Evolutionary conservation across 1,140 invertebrate species (phyloP).

Genomic region (Trichomalopsis sarcophagae): DNA sequence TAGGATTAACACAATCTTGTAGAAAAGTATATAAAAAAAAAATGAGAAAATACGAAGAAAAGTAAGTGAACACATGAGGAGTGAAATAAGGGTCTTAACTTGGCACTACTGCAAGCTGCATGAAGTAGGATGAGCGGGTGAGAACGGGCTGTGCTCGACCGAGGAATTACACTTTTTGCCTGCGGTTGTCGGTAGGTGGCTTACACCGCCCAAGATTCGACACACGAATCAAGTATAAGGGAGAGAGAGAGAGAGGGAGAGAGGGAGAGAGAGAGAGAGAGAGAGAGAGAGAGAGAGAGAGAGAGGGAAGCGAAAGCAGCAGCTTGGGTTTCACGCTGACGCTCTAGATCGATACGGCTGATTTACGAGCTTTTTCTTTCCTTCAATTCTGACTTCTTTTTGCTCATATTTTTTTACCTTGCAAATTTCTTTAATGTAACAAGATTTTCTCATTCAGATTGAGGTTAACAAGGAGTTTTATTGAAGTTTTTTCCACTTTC

Average conservation of each 20-base stretch:
- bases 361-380: constrained; percentile 61
- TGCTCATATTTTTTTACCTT: background rate
- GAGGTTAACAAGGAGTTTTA: constrained; percentile 6
- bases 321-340: constrained; percentile 1
- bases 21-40: too few species aligned
- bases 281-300: too few species aligned
- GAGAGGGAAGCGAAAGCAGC: too few species aligned
- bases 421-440: constrained; percentile 18
- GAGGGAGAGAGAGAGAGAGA: too few species aligned
- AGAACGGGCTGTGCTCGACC: background rate
- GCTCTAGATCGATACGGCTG: constrained; percentile 61
- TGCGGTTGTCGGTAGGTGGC: background rate
- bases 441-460: constrained; percentile 10
- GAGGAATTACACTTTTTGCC: constrained; percentile 25
- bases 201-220: too few species aligned
- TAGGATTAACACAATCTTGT: too few species aligned
- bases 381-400: background rate
- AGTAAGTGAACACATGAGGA: background rate
- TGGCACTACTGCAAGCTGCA: too few species aligned
- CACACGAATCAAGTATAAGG: too few species aligned
- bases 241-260: too few species aligned
- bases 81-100: constrained; percentile 14
- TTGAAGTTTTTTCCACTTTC: background rate
- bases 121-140: background rate
- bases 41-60: too few species aligned